Percentiles rank a stretch among this genome's conserved stretches.
These are phyloP conservation scores for Dicrostonyx torquatus DNA, from an alignment of 2,797 vertebrate genomes.

Conservation along the genomic window DNA sequence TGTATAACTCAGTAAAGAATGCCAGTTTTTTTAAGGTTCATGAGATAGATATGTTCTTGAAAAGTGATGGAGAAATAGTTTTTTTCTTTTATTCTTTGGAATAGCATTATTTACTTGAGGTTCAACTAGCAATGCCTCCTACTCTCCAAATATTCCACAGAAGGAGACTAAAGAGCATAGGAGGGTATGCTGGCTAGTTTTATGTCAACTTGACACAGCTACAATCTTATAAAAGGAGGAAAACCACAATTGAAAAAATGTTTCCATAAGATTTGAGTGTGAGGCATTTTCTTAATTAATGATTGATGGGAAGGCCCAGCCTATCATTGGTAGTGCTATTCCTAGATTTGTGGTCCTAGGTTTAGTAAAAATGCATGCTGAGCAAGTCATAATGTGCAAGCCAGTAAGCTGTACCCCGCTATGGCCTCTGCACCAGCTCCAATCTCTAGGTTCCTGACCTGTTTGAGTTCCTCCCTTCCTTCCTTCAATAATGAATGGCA, in stretches of 20 bases:
- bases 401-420: not conserved
- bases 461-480: not conserved
- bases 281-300: not conserved
- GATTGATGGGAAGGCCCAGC: not conserved
- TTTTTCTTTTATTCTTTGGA: slow-evolving; percentile 49
- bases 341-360: not conserved
- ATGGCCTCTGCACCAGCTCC: not conserved
- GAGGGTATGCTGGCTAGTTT: not conserved
- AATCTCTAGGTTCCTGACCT: not conserved
- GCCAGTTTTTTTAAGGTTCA: slow-evolving; percentile 8
- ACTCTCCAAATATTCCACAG: not conserved
- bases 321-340: not conserved
- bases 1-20: not conserved
- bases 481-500: not conserved
- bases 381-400: not conserved
- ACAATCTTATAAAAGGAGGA: not conserved
- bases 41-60: slow-evolving; percentile 47
- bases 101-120: slow-evolving; percentile 36
- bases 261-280: not conserved
- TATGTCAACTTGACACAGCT: not conserved
- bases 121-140: not conserved
- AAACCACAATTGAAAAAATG: not conserved
- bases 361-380: not conserved
- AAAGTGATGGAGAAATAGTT: slow-evolving; percentile 28
- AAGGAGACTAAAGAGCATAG: not conserved